A percentile compares a stretch with the other conserved stretches of the same genome.
Conservation (phyloP, 2,888 invertebrate genomes). For the Glaucopsyche alexis region DNA sequence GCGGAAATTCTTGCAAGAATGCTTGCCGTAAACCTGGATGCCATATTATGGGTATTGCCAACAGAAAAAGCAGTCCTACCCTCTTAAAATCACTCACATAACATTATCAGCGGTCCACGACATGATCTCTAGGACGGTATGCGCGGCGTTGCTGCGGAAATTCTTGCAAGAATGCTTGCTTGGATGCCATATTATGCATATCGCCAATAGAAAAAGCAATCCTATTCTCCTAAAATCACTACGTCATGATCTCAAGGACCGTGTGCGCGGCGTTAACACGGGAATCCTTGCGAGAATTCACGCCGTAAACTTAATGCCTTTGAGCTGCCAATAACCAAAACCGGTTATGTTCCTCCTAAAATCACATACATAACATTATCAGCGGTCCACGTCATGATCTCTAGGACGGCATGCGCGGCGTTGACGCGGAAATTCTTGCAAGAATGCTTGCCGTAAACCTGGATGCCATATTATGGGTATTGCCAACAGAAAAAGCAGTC, state of each 20-base stretch:
- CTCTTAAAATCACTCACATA: constrained; percentile 78
- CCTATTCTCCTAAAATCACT: constrained; percentile 47
- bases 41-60: too few relatives aligned
- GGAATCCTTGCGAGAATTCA: constrained; percentile 37
- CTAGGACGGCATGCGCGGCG: constrained; percentile 81
- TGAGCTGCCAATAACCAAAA: too few relatives aligned
- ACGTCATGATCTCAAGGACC: constrained; percentile 86
- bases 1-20: constrained; percentile 45
- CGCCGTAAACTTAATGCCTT: too few relatives aligned
- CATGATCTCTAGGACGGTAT: constrained; percentile 86
- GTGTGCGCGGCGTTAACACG: constrained; percentile 72
- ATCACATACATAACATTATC: constrained; percentile 83
- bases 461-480: too few relatives aligned
- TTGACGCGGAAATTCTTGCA: constrained; percentile 52
- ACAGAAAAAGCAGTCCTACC: neutral
- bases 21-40: too few relatives aligned
- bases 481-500: neutral
- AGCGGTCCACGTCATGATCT: constrained; percentile 86
- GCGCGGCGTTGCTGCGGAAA: constrained; percentile 57
- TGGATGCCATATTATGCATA: too few relatives aligned
- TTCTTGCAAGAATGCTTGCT: too few relatives aligned
- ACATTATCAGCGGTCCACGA: constrained; percentile 86
- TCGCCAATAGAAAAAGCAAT: too few relatives aligned
- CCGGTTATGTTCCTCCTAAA: neutral
- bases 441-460: too few relatives aligned